These are phyloP conservation scores for Crax fasciolata DNA, from an alignment of 2,797 vertebrate genomes.

Conservation along the genomic window DNA sequence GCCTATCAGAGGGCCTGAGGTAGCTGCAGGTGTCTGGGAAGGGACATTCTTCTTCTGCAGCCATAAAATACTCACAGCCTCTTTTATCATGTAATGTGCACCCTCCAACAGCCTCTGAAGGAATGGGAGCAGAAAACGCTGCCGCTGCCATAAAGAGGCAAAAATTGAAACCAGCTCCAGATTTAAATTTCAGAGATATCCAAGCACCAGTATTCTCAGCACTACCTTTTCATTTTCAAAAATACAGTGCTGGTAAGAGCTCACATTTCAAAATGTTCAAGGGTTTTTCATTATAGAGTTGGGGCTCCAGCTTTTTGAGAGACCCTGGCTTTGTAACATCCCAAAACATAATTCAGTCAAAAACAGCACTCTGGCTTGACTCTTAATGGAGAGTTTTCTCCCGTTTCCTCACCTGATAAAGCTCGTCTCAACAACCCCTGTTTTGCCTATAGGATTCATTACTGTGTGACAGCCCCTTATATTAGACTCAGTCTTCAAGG, in stretches of 20 bases:
- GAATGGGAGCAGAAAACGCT: not conserved
- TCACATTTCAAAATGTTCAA: not conserved
- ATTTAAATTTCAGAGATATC: not conserved
- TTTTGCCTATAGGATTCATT: not conserved
- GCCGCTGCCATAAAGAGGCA: not conserved
- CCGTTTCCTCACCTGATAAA: not conserved
- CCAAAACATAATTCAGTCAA: not conserved
- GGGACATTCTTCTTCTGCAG: not conserved
- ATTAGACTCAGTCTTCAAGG: not conserved
- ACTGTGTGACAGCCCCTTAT: not conserved
- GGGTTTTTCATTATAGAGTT: not conserved
- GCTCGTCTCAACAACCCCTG: not conserved
- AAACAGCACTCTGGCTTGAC: not conserved
- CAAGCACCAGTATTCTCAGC: not conserved
- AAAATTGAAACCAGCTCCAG: not conserved
- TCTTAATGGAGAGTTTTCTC: not conserved
- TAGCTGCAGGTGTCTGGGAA: not conserved
- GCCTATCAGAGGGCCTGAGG: not conserved
- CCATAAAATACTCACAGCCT: not conserved
- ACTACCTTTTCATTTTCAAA: not conserved
- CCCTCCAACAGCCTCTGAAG: not conserved
- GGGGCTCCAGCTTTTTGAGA: not conserved
- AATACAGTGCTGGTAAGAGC: not conserved
- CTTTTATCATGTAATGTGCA: not conserved
- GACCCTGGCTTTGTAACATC: not conserved